Conservation (phyloP, 2,888 invertebrate species). For the Heliconius hortense region DNA sequence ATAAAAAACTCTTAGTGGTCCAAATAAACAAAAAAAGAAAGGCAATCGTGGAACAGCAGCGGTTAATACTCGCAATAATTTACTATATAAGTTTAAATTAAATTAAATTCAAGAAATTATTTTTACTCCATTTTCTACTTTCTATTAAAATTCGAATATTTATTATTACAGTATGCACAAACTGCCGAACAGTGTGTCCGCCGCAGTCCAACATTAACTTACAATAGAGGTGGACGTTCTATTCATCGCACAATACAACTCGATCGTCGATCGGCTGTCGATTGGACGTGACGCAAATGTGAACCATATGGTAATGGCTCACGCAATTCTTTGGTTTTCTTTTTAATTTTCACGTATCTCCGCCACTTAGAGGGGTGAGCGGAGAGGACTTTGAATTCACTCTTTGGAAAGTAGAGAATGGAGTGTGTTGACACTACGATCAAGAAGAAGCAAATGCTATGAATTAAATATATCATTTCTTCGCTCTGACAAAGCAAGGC, state of each 20-base stretch:
- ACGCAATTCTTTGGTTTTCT: conserved; percentile 44
- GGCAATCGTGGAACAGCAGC: too few species aligned
- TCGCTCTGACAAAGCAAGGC: too few species aligned
- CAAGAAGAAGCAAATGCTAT: too few species aligned
- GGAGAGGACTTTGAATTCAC: background rate
- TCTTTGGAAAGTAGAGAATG: background rate
- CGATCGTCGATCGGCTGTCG: conserved; percentile 56
- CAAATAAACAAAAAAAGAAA: too few species aligned
- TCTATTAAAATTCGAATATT: background rate
- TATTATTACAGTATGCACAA: background rate
- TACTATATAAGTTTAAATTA: too few species aligned
- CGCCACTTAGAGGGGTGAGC: background rate
- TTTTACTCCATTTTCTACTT: background rate
- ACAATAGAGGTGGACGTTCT: conserved; percentile 82
- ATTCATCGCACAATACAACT: conserved; percentile 74
- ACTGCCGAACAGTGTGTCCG: conserved; percentile 47
- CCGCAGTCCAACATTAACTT: conserved; percentile 76
- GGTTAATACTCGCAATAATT: too few species aligned
- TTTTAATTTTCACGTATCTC: conserved; percentile 21
- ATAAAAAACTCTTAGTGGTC: too few species aligned
- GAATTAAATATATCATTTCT: too few species aligned
- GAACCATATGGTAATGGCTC: conserved; percentile 63
- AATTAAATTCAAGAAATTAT: too few species aligned
- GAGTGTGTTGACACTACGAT: too few species aligned
- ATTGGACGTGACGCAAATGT: conserved; percentile 72